Conservation (phyloP, 2,888 invertebrate species). For the Eumacrocentrus americanus region DNA sequence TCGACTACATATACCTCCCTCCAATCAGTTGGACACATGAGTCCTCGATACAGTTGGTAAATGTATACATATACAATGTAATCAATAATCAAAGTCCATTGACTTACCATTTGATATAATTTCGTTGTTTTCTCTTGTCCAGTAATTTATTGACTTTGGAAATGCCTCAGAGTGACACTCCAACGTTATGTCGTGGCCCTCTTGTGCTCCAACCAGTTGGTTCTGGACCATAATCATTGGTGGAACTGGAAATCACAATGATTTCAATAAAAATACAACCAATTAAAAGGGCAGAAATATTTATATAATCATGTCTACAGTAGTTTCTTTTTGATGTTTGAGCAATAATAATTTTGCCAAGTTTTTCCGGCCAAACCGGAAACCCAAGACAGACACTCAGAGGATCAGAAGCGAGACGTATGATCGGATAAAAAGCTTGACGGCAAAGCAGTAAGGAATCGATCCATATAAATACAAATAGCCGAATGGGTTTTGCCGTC, state of each 20-base stretch:
- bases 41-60: not conserved
- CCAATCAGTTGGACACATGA: not conserved
- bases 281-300: not conserved
- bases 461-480: slow-evolving; percentile 34
- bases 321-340: slow-evolving; percentile 13
- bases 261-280: no score
- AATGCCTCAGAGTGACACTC: slow-evolving; percentile 86
- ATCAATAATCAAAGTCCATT: not conserved
- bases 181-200: slow-evolving; percentile 75
- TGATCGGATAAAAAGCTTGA: slow-evolving; percentile 15
- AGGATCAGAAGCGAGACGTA: slow-evolving; percentile 4
- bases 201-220: slow-evolving; percentile 80
- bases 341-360: slow-evolving; percentile 36
- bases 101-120: slow-evolving; percentile 77
- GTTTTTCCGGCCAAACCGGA: slow-evolving; percentile 6
- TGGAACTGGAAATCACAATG: slow-evolving; percentile 69
- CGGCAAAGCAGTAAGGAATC: slow-evolving; percentile 24
- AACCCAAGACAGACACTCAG: slow-evolving; percentile 2
- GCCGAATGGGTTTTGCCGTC: slow-evolving; percentile 18
- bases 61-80: not conserved
- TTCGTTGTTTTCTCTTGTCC: slow-evolving; percentile 77
- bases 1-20: not conserved
- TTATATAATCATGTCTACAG: not conserved
- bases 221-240: slow-evolving; percentile 85
- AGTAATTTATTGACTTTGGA: slow-evolving; percentile 87